phyloP scores from a whole-genome alignment of 1,140 invertebrate species.

The Penaeus vannamei region DNA sequence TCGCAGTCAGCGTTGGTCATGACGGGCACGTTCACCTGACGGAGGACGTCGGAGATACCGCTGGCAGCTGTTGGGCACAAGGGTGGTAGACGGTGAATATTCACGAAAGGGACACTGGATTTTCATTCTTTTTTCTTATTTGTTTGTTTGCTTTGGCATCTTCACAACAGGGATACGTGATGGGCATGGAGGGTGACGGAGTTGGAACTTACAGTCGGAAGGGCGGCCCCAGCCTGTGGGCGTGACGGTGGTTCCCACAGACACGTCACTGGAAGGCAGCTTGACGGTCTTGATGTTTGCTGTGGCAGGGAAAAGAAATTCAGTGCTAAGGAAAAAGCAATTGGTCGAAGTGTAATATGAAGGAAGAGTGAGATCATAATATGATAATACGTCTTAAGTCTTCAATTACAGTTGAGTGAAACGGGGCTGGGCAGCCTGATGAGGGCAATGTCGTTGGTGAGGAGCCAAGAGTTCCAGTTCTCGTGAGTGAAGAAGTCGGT shows the following conservation, averaged over 20 bases:
- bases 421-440: too few relatives aligned
- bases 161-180: neutral
- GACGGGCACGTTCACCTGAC: constrained; percentile 47
- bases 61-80: neutral
- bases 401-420: too few relatives aligned
- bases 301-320: neutral
- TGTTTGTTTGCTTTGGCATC: neutral
- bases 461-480: too few relatives aligned
- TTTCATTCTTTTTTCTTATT: too few relatives aligned
- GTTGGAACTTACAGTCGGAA: constrained; percentile 45
- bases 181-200: too few relatives aligned
- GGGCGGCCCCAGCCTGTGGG: constrained; percentile 70
- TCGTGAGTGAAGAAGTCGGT: too few relatives aligned
- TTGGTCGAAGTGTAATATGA: neutral
- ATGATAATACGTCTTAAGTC: too few relatives aligned
- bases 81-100: too few relatives aligned
- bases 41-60: constrained; percentile 10
- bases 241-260: constrained; percentile 69
- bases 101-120: too few relatives aligned
- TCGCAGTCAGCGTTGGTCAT: constrained; percentile 50
- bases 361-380: neutral
- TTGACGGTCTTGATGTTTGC: constrained; percentile 1
- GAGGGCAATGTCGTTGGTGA: too few relatives aligned
- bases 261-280: neutral
- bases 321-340: neutral